These are phyloP conservation scores for Aphrophora alni DNA, from an alignment of 2,888 invertebrate genomes.

Conservation along the genomic window DNA sequence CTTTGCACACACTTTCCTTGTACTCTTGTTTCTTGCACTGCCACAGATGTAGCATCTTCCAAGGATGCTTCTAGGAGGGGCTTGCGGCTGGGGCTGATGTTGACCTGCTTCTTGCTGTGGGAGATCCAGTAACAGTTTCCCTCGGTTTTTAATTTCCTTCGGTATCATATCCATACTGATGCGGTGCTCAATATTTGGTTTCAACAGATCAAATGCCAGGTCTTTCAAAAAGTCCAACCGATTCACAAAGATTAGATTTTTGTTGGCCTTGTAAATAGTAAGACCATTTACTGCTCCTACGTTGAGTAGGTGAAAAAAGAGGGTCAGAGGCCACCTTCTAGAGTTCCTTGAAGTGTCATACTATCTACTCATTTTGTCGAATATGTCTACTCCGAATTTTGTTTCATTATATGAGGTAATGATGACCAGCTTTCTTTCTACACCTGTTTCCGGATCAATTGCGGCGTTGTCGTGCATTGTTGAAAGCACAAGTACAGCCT, in stretches of 20 bases:
- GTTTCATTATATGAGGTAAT: slow-evolving; percentile 10
- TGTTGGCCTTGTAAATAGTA: slow-evolving; percentile 2
- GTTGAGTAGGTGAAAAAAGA: slow-evolving; percentile 11
- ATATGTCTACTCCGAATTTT: neutral
- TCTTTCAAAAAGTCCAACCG: slow-evolving; percentile 4
- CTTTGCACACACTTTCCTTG: slow-evolving; percentile 6
- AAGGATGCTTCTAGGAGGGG: neutral
- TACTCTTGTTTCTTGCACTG: neutral
- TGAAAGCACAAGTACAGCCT: neutral
- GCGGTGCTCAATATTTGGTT: neutral
- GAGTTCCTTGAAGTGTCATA: neutral
- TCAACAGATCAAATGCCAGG: slow-evolving; percentile 13
- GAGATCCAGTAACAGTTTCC: neutral
- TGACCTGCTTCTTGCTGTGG: neutral
- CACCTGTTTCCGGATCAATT: neutral
- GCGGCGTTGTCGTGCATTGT: neutral
- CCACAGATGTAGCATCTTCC: slow-evolving; percentile 9
- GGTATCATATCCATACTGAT: slow-evolving; percentile 17
- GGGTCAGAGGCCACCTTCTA: neutral
- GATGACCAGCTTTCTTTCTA: neutral
- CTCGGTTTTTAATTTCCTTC: slow-evolving; percentile 4
- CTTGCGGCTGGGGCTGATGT: neutral
- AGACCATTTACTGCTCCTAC: slow-evolving; percentile 10
- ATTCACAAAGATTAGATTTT: neutral
- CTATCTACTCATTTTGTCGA: neutral